phyloP scores from a whole-genome alignment of 2,113 vertebrate genomes.

The Platycercus adscitus region DNA sequence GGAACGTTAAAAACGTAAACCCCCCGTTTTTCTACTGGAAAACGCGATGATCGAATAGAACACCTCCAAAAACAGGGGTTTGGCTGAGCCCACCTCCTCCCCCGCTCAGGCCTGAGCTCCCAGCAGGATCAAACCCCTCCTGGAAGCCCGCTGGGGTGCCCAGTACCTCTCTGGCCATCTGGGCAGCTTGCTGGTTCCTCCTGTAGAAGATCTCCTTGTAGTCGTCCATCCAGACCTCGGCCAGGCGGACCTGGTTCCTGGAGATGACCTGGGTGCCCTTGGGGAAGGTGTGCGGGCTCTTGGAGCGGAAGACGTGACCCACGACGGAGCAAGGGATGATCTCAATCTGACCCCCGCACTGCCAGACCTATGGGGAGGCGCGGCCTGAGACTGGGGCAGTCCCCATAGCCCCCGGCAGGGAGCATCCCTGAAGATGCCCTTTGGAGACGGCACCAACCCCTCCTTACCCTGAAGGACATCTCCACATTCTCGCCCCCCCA shows the following conservation, averaged over 20 bases:
- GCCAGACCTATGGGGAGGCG: constrained; percentile 86
- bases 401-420: accelerated
- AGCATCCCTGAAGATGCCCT: neutral
- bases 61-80: neutral
- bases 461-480: constrained; percentile 96
- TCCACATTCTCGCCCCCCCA: constrained; percentile 99
- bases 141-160: accelerated
- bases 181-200: constrained; percentile 85
- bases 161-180: constrained; percentile 87
- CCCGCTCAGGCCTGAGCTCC: neutral
- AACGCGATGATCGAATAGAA: accelerated
- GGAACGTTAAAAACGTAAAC: neutral
- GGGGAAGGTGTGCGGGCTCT: constrained; percentile 96
- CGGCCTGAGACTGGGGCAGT: neutral
- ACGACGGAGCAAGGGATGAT: constrained; percentile 96
- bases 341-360: constrained; percentile 92
- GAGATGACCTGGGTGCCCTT: constrained; percentile 93
- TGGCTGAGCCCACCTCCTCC: neutral
- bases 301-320: constrained; percentile 95
- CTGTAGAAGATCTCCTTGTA: constrained; percentile 94
- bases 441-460: accelerated
- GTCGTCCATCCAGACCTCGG: constrained; percentile 96
- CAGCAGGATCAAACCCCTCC: neutral
- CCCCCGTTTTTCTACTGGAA: neutral
- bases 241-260: constrained; percentile 93